phyloP scores from a whole-genome alignment of 2,888 invertebrate species.

The Aquatica leii region DNA sequence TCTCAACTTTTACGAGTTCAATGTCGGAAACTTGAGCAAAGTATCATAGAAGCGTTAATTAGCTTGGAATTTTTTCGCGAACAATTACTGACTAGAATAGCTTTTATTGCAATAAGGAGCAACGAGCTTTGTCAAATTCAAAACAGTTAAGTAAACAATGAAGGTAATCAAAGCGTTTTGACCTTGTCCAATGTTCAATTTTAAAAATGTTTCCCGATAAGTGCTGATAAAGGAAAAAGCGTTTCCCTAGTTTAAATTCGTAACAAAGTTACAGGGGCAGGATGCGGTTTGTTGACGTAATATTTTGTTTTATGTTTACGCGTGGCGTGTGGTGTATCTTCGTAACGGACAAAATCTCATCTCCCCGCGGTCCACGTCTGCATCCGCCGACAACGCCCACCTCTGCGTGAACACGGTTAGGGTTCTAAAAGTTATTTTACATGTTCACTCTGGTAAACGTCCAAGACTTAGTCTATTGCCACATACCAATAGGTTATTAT shows the following conservation, averaged over 20 bases:
- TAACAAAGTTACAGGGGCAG: conserved; percentile 19
- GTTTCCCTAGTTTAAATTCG: too few species aligned
- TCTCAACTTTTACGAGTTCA: conserved; percentile 2
- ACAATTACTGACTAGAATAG: conserved; percentile 6
- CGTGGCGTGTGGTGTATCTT: conserved; percentile 35
- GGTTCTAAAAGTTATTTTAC: conserved; percentile 32
- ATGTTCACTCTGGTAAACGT: conserved; percentile 11
- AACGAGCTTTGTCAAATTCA: conserved; percentile 23
- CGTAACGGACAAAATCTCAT: conserved; percentile 49
- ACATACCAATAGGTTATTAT: conserved; percentile 4
- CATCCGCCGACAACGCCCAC: conserved; percentile 42
- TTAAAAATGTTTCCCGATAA: too few species aligned
- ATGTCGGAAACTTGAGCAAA: conserved; percentile 2
- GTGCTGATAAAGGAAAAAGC: too few species aligned
- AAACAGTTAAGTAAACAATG: conserved; percentile 28
- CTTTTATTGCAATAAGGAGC: conserved; percentile 21
- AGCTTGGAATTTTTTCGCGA: conserved; percentile 5
- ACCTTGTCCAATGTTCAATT: conserved; percentile 15
- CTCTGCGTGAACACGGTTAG: conserved; percentile 27
- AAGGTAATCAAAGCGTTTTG: conserved; percentile 16
- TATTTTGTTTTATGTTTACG: conserved; percentile 34
- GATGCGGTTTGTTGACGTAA: conserved; percentile 34
- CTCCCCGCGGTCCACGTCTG: conserved; percentile 41
- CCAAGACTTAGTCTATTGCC: conserved; percentile 4
- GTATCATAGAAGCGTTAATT: conserved; percentile 1